phyloP scores from a whole-genome alignment of 2,113 vertebrate genomes.

The Siphamia tubifer region DNA sequence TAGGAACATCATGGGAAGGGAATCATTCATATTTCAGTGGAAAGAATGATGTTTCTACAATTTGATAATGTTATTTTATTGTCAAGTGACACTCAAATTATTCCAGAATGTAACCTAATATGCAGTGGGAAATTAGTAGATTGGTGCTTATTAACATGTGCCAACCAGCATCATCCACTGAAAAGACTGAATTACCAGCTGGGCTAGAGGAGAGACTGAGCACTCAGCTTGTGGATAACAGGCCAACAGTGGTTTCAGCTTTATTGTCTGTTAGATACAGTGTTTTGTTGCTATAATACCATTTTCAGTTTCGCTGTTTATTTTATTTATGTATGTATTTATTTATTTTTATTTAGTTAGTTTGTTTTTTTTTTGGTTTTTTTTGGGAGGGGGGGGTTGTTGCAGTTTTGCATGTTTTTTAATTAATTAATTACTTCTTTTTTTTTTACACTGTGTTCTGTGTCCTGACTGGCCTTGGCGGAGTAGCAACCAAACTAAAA shows the following conservation, averaged over 20 bases:
- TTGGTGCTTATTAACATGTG: conserved; percentile 6
- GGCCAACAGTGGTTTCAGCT: background rate
- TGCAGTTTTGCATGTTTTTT: no score
- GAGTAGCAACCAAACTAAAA: no score
- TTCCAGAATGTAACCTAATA: background rate
- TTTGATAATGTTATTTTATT: background rate
- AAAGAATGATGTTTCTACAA: background rate
- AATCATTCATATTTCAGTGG: background rate
- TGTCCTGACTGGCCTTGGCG: no score
- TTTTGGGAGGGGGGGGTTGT: no score
- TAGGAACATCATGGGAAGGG: background rate
- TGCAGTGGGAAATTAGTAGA: background rate
- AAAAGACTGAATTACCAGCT: background rate
- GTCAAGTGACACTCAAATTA: background rate
- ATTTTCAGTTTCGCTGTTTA: no score
- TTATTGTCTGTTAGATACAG: no score
- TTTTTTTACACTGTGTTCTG: no score
- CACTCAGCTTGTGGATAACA: background rate
- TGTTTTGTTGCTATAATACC: no score
- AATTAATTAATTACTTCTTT: no score
- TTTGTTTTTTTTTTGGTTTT: no score
- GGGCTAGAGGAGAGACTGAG: background rate
- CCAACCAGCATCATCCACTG: conserved; percentile 1
- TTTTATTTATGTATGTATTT: no score
- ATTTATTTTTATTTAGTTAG: no score